phyloP scores from a whole-genome alignment of 2,797 vertebrate genomes.

The Catharus ustulatus region DNA sequence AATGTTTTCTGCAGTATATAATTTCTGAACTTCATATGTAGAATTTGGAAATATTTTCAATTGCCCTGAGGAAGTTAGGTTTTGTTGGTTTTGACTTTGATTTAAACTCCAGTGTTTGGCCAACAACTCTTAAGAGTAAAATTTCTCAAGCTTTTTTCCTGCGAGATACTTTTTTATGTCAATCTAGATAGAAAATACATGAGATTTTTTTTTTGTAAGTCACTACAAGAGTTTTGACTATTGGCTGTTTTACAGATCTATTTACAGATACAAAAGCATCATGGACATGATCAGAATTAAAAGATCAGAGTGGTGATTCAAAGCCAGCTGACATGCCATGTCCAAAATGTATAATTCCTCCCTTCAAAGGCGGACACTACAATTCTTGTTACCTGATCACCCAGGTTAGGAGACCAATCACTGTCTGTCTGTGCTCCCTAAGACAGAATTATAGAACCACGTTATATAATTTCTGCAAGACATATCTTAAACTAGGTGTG shows the following conservation, averaged over 20 bases:
- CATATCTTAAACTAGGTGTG: neutral
- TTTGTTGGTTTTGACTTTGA: neutral
- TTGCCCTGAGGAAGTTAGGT: neutral
- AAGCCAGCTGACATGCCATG: accelerated
- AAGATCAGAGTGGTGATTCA: neutral
- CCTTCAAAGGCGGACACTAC: neutral
- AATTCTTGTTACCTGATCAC: neutral
- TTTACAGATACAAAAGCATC: neutral
- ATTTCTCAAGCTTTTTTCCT: neutral
- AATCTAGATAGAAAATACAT: neutral
- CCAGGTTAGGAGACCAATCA: neutral
- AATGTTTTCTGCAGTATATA: neutral
- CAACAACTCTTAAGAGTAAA: neutral
- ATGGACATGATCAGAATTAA: neutral
- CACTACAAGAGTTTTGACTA: neutral
- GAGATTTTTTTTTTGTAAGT: neutral
- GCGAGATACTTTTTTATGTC: neutral
- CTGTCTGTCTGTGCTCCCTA: accelerated
- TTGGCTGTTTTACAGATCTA: neutral
- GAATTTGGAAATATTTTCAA: neutral
- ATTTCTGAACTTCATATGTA: neutral
- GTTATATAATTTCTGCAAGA: neutral
- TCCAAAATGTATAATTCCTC: neutral
- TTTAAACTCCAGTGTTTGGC: neutral
- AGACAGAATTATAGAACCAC: neutral